These are phyloP conservation scores for Pseudopipra pipra DNA, from an alignment of 2,113 vertebrate genomes.

Conservation along the genomic window DNA sequence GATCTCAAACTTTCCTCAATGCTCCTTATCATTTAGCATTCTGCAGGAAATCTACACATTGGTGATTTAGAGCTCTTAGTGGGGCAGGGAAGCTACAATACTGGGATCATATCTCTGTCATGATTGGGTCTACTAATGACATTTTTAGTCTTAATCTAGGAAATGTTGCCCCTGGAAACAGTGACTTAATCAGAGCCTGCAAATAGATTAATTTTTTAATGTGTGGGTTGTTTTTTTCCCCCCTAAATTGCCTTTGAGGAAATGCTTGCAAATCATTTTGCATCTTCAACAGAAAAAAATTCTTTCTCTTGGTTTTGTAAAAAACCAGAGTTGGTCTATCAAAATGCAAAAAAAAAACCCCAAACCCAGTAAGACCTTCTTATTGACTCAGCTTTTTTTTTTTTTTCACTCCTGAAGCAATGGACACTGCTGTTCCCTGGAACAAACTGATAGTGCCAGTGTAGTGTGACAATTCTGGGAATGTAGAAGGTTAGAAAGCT, in stretches of 20 bases:
- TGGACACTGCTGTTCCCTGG: background rate
- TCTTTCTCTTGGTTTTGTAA: background rate
- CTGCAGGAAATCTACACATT: background rate
- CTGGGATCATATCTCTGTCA: background rate
- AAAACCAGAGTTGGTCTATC: background rate
- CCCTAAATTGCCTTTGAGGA: background rate
- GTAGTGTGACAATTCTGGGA: background rate
- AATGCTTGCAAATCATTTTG: background rate
- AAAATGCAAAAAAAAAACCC: background rate
- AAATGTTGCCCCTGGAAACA: background rate
- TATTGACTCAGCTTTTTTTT: background rate
- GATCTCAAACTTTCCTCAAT: background rate
- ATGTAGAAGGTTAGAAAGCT: background rate
- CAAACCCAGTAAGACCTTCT: background rate
- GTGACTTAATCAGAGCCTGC: background rate
- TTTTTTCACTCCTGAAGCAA: background rate
- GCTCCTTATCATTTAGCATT: background rate
- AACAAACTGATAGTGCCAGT: background rate
- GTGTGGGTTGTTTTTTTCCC: too few relatives aligned
- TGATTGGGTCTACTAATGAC: background rate
- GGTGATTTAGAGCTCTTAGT: background rate
- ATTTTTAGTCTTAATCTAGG: slow-evolving; percentile 3
- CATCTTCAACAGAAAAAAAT: background rate
- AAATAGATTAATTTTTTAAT: background rate
- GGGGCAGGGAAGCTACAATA: background rate